Conservation (phyloP, 1,140 invertebrate genomes). For the Ips nitidus region DNA sequence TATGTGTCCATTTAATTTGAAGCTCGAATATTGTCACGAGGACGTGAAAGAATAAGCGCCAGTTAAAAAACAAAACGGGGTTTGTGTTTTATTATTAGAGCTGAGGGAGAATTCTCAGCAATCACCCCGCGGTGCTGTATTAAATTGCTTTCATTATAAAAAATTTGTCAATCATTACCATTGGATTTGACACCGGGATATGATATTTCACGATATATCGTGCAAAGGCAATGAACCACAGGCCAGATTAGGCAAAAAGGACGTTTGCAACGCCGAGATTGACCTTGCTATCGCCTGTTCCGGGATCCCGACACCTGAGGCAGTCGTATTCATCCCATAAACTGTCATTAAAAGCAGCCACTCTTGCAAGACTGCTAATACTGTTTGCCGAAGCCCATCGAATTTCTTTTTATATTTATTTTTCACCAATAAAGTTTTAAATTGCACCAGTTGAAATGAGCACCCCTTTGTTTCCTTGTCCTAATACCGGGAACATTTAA, state of each 20-base stretch:
- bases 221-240: conserved; percentile 48
- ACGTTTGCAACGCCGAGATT: conserved; percentile 44
- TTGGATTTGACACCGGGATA: conserved; percentile 51
- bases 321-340: conserved; percentile 37
- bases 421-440: too few species aligned
- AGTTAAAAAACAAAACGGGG: conserved; percentile 37
- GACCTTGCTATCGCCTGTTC: conserved; percentile 53
- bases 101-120: conserved; percentile 39
- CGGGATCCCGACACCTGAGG: conserved; percentile 50
- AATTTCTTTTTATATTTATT: too few species aligned
- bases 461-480: background rate
- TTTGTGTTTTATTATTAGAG: conserved; percentile 45
- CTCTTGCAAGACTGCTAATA: conserved; percentile 36
- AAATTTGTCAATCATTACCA: conserved; percentile 55
- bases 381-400: too few species aligned
- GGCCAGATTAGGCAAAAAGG: conserved; percentile 47
- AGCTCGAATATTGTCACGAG: conserved; percentile 26
- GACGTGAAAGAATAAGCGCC: conserved; percentile 30
- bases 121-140: conserved; percentile 38
- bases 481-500: too few species aligned
- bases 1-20: conserved; percentile 23
- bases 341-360: conserved; percentile 39
- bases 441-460: too few species aligned
- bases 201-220: conserved; percentile 52
- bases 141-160: conserved; percentile 52